A percentile compares a stretch with the other conserved stretches of the same genome.
Evolutionary conservation across 2,113 vertebrate species (phyloP).

Genomic region (Bettongia penicillata): DNA sequence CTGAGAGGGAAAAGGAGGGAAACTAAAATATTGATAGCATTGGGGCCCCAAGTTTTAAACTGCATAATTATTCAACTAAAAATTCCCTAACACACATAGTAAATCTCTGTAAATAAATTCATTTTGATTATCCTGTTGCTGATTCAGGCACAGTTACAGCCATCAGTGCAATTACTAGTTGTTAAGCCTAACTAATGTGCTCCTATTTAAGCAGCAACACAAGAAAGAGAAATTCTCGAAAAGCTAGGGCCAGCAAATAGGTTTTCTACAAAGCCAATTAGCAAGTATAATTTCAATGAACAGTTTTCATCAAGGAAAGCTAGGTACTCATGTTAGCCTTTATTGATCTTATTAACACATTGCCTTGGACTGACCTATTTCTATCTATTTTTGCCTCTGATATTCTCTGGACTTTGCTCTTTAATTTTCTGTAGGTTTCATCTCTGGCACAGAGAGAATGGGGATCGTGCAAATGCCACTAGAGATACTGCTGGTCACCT

Average conservation of each 20-base stretch:
- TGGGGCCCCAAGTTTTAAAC: slow-evolving; percentile 65
- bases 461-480: slow-evolving; percentile 28
- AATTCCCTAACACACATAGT: slow-evolving; percentile 72
- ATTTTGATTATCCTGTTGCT: slow-evolving; percentile 66
- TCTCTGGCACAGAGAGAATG: slow-evolving; percentile 45
- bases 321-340: not conserved
- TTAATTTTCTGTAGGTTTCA: slow-evolving; percentile 68
- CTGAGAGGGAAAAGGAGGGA: slow-evolving; percentile 48
- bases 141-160: slow-evolving; percentile 71
- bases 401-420: slow-evolving; percentile 61
- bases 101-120: slow-evolving; percentile 78
- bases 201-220: slow-evolving; percentile 50
- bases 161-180: slow-evolving; percentile 66
- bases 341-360: slow-evolving; percentile 24
- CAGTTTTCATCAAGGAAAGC: slow-evolving; percentile 52
- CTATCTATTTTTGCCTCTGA: slow-evolving; percentile 51
- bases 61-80: slow-evolving; percentile 65
- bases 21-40: slow-evolving; percentile 47
- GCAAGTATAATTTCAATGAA: slow-evolving; percentile 37
- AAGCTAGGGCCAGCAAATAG: not conserved
- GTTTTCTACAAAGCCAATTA: slow-evolving; percentile 44
- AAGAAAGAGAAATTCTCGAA: slow-evolving; percentile 54
- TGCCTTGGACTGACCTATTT: not conserved
- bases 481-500: slow-evolving; percentile 42
- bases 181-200: slow-evolving; percentile 69